Evolutionary conservation across 2,888 invertebrate species (phyloP).

Genomic region (Agrochola circellaris): DNA sequence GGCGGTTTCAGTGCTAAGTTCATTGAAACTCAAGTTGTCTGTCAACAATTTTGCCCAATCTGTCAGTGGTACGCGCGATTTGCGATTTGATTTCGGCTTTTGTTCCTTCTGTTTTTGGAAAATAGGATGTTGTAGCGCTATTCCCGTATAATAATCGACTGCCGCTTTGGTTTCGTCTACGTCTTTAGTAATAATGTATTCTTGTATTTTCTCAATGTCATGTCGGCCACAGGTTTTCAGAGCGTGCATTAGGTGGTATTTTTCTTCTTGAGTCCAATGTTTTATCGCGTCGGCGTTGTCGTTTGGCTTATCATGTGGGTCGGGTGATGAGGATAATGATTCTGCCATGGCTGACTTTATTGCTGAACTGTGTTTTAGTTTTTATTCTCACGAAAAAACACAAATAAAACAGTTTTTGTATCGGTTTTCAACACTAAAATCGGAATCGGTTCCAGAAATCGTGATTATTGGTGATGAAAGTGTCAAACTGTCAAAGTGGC

Average conservation of each 20-base stretch:
- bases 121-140: slow-evolving; percentile 64
- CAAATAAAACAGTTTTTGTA: neutral
- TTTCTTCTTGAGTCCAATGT: slow-evolving; percentile 82
- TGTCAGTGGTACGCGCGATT: slow-evolving; percentile 74
- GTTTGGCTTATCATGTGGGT: neutral
- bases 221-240: slow-evolving; percentile 73
- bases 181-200: slow-evolving; percentile 73
- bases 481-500: too few relatives aligned
- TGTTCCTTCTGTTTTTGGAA: slow-evolving; percentile 25
- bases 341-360: slow-evolving; percentile 9
- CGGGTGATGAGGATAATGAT: neutral
- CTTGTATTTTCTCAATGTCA: slow-evolving; percentile 70
- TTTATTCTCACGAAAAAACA: neutral
- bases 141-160: slow-evolving; percentile 74
- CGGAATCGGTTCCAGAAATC: too few relatives aligned
- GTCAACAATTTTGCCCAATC: slow-evolving; percentile 81
- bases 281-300: slow-evolving; percentile 47
- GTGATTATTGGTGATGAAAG: too few relatives aligned
- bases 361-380: neutral
- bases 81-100: neutral
- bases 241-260: slow-evolving; percentile 75
- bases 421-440: too few relatives aligned
- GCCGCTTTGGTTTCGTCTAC: slow-evolving; percentile 73
- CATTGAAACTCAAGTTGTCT: slow-evolving; percentile 73
- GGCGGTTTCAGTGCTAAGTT: slow-evolving; percentile 80